phyloP scores from a whole-genome alignment of 1,140 invertebrate species.

The Procambarus clarkii region DNA sequence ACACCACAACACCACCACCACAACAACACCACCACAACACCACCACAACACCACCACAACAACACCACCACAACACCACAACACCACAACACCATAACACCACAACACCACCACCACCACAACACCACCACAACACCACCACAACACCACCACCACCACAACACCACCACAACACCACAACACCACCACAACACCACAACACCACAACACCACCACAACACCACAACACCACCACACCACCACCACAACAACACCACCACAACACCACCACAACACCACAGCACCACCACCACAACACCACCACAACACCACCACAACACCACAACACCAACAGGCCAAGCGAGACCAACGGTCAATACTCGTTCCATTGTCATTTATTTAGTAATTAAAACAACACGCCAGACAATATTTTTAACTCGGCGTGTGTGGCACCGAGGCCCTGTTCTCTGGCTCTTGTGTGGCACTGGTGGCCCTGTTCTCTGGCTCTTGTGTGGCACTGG shows the following conservation, averaged over 20 bases:
- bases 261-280: background rate
- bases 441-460: too few species aligned
- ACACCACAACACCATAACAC: background rate
- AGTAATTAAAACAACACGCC: constrained; percentile 13
- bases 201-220: background rate
- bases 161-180: background rate
- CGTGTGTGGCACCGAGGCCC: background rate
- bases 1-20: background rate
- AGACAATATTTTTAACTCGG: constrained; percentile 12
- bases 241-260: background rate
- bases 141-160: background rate
- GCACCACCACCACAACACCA: background rate
- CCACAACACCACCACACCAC: background rate
- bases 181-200: background rate
- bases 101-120: background rate
- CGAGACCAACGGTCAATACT: background rate
- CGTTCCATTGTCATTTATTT: constrained; percentile 20
- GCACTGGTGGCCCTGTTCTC: too few species aligned
- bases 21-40: background rate
- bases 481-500: too few species aligned
- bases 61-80: background rate
- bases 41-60: background rate
- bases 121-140: background rate
- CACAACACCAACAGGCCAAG: background rate
- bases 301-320: background rate